A percentile compares a stretch with the other conserved stretches of the same genome.
phyloP scores from a whole-genome alignment of 2,888 invertebrate species.

The Heliconius hortense region DNA sequence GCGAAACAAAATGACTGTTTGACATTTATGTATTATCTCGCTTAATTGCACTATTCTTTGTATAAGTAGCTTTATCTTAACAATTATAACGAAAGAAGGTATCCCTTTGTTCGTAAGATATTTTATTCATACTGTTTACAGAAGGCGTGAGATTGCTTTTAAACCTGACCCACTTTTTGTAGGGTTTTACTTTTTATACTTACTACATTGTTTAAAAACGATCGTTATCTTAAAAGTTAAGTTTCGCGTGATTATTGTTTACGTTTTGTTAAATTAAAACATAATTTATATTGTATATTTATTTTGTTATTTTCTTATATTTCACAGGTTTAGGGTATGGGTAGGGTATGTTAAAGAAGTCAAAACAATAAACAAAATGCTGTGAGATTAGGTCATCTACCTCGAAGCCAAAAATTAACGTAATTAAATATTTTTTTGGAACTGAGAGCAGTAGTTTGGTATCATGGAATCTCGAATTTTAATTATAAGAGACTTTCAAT shows the following conservation, averaged over 20 bases:
- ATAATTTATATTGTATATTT: neutral
- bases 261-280: conserved; percentile 1
- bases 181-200: conserved; percentile 17
- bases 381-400: neutral
- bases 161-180: conserved; percentile 36
- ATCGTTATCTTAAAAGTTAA: conserved; percentile 15
- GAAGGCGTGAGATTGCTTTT: conserved; percentile 36
- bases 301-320: neutral
- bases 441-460: too few species aligned
- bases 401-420: too few species aligned
- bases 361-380: neutral
- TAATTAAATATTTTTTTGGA: too few species aligned
- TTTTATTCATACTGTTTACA: conserved; percentile 36
- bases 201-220: conserved; percentile 7
- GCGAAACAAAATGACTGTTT: conserved; percentile 7
- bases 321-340: neutral
- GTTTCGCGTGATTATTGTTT: conserved; percentile 13
- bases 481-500: too few species aligned
- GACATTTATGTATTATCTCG: conserved; percentile 22
- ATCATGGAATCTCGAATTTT: too few species aligned
- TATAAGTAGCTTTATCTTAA: conserved; percentile 27
- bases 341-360: too few species aligned
- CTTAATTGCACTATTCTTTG: conserved; percentile 32
- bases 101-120: conserved; percentile 35
- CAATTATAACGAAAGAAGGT: conserved; percentile 26